These are phyloP conservation scores for Lysandra coridon DNA, from an alignment of 2,888 invertebrate genomes.

Conservation along the genomic window DNA sequence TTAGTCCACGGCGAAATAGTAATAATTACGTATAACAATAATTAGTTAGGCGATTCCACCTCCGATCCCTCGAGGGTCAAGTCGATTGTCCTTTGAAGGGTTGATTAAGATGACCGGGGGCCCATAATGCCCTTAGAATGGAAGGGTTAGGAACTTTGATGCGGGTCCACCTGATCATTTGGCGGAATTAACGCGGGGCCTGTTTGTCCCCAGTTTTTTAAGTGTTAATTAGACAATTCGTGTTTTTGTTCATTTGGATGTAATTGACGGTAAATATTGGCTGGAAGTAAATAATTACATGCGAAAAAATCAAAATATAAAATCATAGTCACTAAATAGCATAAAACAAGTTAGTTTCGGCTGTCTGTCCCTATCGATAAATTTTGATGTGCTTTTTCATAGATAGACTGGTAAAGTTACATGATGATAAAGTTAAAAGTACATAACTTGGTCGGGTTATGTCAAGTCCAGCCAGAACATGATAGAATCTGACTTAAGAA, in stretches of 20 bases:
- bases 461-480: too few relatives aligned
- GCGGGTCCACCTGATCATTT: slow-evolving; percentile 67
- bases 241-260: slow-evolving; percentile 27
- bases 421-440: too few relatives aligned
- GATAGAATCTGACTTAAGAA: too few relatives aligned
- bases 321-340: too few relatives aligned
- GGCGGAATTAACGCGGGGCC: slow-evolving; percentile 55
- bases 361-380: too few relatives aligned
- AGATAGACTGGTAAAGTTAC: too few relatives aligned
- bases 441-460: too few relatives aligned
- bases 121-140: slow-evolving; percentile 56
- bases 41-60: slow-evolving; percentile 67
- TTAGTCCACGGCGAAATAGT: slow-evolving; percentile 43
- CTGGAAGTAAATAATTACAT: background rate
- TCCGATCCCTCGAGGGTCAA: slow-evolving; percentile 63
- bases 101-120: slow-evolving; percentile 74
- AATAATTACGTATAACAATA: slow-evolving; percentile 75
- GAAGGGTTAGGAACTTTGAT: slow-evolving; percentile 69
- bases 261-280: slow-evolving; percentile 10
- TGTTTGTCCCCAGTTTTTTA: slow-evolving; percentile 64
- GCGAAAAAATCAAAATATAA: too few relatives aligned
- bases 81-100: slow-evolving; percentile 77
- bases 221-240: slow-evolving; percentile 60
- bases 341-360: too few relatives aligned
- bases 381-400: too few relatives aligned